These are phyloP conservation scores for Beris morrisii DNA, from an alignment of 2,888 invertebrate species.

Conservation along the genomic window DNA sequence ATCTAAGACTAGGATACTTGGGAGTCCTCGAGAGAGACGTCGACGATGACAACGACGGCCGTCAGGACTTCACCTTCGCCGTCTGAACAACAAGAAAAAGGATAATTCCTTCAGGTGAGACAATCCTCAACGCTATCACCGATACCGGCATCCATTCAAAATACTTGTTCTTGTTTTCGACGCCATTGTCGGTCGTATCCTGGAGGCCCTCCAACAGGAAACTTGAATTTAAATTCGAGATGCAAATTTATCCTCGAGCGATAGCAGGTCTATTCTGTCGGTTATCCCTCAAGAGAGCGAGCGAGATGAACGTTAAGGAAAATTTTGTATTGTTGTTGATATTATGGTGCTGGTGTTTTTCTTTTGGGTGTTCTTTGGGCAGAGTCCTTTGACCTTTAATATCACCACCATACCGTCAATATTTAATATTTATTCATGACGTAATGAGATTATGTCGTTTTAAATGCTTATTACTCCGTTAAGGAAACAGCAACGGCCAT, in stretches of 20 bases:
- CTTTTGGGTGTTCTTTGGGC: too few species aligned
- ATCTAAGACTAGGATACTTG: too few species aligned
- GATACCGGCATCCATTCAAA: background rate
- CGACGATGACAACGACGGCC: background rate
- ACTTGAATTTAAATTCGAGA: too few species aligned
- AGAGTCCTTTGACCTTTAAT: too few species aligned
- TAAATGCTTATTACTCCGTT: constrained; percentile 36
- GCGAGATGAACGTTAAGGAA: too few species aligned
- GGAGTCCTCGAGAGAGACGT: too few species aligned
- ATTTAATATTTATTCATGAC: constrained; percentile 37
- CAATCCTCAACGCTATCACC: background rate
- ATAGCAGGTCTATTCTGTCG: too few species aligned
- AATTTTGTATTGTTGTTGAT: too few species aligned
- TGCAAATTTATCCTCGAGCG: too few species aligned
- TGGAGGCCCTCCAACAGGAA: too few species aligned
- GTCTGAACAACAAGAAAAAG: constrained; percentile 9
- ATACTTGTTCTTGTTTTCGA: background rate
- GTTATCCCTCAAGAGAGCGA: too few species aligned
- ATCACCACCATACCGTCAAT: constrained; percentile 25
- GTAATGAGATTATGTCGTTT: constrained; percentile 36
- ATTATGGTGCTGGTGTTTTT: too few species aligned
- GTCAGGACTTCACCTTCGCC: background rate
- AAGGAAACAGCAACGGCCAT: background rate
- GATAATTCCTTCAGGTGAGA: constrained; percentile 21
- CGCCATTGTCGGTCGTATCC: background rate